Evolutionary conservation across 2,888 invertebrate species (phyloP).

Genomic region (Drosophila pullipes): DNA sequence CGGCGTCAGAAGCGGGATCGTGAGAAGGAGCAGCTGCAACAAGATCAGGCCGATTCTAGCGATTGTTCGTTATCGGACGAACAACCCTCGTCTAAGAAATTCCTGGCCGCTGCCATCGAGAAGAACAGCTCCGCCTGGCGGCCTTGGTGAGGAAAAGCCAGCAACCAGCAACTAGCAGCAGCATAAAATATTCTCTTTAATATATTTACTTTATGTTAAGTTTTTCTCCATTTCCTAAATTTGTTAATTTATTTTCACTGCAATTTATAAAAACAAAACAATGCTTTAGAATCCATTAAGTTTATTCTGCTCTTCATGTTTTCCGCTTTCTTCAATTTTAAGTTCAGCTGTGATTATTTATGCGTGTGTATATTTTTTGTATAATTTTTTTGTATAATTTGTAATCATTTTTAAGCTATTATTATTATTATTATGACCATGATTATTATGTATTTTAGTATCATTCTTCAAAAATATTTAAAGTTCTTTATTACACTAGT

Average conservation of each 20-base stretch:
- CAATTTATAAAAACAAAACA: conserved; percentile 31
- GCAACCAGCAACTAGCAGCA: conserved; percentile 54
- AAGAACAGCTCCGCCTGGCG: conserved; percentile 87
- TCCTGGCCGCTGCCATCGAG: conserved; percentile 64
- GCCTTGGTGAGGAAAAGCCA: conserved; percentile 86
- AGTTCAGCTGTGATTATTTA: conserved; percentile 80
- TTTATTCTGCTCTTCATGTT: conserved; percentile 44
- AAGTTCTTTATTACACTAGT: conserved; percentile 35
- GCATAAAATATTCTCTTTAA: not conserved
- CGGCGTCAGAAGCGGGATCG: conserved; percentile 46
- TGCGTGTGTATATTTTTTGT: conserved; percentile 63
- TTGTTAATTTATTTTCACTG: conserved; percentile 60
- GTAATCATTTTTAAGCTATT: conserved; percentile 38
- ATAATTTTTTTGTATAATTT: conserved; percentile 67
- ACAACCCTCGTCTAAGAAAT: conserved; percentile 76
- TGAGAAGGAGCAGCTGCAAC: conserved; percentile 42
- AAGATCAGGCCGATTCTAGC: conserved; percentile 72
- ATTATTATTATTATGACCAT: conserved; percentile 9
- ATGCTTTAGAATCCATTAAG: conserved; percentile 59
- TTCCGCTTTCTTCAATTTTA: conserved; percentile 66
- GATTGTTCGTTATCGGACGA: conserved; percentile 77
- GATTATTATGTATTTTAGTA: conserved; percentile 65
- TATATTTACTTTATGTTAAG: conserved; percentile 55
- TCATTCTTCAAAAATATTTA: conserved; percentile 26
- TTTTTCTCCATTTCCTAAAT: conserved; percentile 39